Conservation (phyloP, 2,888 invertebrate genomes). For the Venustoraphidia nigricollis region DNA sequence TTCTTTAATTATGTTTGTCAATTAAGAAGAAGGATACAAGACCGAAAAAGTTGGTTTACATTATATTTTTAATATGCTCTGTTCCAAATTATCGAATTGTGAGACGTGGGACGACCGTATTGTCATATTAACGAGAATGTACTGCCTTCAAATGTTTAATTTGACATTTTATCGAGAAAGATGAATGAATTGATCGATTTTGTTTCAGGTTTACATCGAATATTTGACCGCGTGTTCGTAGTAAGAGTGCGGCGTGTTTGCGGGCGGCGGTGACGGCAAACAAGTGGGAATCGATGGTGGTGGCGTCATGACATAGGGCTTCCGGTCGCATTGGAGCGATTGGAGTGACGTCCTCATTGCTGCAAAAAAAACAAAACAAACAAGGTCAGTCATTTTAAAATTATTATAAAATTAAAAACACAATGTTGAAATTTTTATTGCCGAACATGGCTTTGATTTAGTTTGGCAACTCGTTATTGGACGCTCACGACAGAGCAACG, state of each 20-base stretch:
- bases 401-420: constrained; percentile 3
- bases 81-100: too few relatives aligned
- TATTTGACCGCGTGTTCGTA: constrained; percentile 24
- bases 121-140: neutral
- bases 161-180: too few relatives aligned
- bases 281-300: constrained; percentile 29
- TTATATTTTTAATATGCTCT: too few relatives aligned
- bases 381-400: too few relatives aligned
- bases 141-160: neutral
- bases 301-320: constrained; percentile 36
- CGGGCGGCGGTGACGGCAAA: constrained; percentile 33
- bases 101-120: too few relatives aligned
- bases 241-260: constrained; percentile 23
- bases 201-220: constrained; percentile 13
- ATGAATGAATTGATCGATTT: too few relatives aligned
- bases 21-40: too few relatives aligned
- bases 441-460: too few relatives aligned
- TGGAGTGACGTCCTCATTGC: constrained; percentile 24
- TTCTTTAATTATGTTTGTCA: too few relatives aligned
- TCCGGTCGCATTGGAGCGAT: constrained; percentile 37
- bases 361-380: constrained; percentile 18
- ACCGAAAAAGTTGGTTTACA: too few relatives aligned
- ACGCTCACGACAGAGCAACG: too few relatives aligned
- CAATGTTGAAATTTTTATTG: too few relatives aligned
- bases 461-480: neutral